Percentiles rank a stretch among this genome's conserved stretches.
phyloP scores from a whole-genome alignment of 2,113 vertebrate genomes.

The Melanocharis versteri region DNA sequence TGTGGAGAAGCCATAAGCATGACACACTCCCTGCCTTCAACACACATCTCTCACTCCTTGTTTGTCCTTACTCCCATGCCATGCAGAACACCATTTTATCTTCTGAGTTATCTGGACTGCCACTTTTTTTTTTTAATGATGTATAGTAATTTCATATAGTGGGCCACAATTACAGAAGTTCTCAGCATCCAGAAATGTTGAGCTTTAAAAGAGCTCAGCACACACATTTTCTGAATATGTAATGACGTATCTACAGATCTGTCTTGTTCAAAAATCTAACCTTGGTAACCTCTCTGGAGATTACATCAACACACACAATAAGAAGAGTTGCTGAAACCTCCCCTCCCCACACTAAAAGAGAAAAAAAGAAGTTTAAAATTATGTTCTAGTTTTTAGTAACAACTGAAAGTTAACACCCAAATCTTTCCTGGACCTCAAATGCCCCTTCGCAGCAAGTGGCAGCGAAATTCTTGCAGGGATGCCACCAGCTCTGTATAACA shows the following conservation, averaged over 20 bases:
- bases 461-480: neutral
- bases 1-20: neutral
- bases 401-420: neutral
- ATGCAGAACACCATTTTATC: neutral
- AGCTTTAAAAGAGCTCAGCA: neutral
- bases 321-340: neutral
- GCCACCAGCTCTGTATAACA: neutral
- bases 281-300: neutral
- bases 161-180: neutral
- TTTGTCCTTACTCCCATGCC: neutral
- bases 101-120: neutral
- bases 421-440: neutral
- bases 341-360: neutral
- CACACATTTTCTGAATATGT: neutral
- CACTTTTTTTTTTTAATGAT: neutral
- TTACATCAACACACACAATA: neutral
- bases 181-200: neutral
- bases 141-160: neutral
- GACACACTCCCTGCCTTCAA: neutral
- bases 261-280: neutral
- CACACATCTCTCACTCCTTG: neutral
- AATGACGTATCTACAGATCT: neutral
- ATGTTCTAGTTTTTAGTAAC: neutral
- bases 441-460: neutral
- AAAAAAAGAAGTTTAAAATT: neutral